These are phyloP conservation scores for Pseudomyrmex concolor DNA, from an alignment of 1,140 invertebrate genomes.

Conservation along the genomic window DNA sequence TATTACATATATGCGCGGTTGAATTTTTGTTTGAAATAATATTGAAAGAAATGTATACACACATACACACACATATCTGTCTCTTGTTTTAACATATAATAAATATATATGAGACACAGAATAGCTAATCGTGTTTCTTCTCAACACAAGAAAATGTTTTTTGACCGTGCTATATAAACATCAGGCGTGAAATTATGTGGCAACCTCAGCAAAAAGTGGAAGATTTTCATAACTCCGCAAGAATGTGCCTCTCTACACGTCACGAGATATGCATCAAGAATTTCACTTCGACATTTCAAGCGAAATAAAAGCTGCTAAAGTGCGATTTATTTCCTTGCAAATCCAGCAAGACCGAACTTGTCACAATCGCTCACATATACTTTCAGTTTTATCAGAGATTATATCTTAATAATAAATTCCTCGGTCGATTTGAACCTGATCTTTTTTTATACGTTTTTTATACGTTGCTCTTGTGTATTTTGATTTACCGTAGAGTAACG, in stretches of 20 bases:
- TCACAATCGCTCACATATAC: background rate
- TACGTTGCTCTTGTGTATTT: background rate
- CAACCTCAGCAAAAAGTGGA: background rate
- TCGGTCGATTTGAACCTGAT: background rate
- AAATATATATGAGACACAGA: background rate
- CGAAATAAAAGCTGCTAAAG: background rate
- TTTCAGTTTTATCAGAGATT: background rate
- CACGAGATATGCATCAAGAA: background rate
- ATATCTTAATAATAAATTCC: background rate
- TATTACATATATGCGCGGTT: too few relatives aligned
- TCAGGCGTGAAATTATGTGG: slow-evolving; percentile 8
- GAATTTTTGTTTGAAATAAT: too few relatives aligned
- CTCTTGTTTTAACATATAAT: background rate
- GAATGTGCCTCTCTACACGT: background rate
- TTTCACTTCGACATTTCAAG: background rate
- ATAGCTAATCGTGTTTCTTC: background rate
- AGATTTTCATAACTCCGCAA: slow-evolving; percentile 22
- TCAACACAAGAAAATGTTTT: background rate
- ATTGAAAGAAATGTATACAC: background rate
- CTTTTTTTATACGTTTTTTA: background rate
- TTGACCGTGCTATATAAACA: background rate
- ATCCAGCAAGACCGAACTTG: background rate
- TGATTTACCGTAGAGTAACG: background rate
- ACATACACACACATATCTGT: background rate
- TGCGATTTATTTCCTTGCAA: background rate